These are phyloP conservation scores for Antechinus stuartii DNA, from an alignment of 2,113 vertebrate species.

Conservation along the genomic window DNA sequence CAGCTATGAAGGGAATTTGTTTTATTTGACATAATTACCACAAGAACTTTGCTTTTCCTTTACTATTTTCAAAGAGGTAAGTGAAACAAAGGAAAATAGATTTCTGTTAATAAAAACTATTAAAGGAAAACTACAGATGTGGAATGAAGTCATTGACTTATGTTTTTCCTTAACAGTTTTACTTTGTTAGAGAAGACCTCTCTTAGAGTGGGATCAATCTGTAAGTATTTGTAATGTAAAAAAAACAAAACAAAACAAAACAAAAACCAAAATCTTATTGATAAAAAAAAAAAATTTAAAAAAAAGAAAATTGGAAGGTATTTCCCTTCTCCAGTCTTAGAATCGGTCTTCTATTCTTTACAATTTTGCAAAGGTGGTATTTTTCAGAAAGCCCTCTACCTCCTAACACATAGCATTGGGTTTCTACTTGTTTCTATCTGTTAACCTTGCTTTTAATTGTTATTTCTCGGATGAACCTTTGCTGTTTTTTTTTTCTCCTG, in stretches of 20 bases:
- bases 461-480: slow-evolving; percentile 22
- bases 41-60: background rate
- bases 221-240: background rate
- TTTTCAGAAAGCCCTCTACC: background rate
- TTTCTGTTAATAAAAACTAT: background rate
- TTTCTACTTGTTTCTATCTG: background rate
- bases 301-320: background rate
- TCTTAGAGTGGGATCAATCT: background rate
- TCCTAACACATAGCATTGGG: background rate
- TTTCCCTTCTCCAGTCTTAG: background rate
- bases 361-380: background rate
- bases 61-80: background rate
- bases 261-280: background rate
- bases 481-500: slow-evolving; percentile 28
- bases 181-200: background rate
- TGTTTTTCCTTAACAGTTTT: background rate
- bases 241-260: background rate
- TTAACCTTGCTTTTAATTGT: slow-evolving; percentile 32
- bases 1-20: background rate
- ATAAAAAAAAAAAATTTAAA: background rate
- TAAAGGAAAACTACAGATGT: background rate
- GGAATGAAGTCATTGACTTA: background rate
- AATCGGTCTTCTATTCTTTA: background rate
- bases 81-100: background rate
- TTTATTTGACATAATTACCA: background rate